Conservation (phyloP, 2,113 vertebrate species). For the Embiotoca jacksoni region DNA sequence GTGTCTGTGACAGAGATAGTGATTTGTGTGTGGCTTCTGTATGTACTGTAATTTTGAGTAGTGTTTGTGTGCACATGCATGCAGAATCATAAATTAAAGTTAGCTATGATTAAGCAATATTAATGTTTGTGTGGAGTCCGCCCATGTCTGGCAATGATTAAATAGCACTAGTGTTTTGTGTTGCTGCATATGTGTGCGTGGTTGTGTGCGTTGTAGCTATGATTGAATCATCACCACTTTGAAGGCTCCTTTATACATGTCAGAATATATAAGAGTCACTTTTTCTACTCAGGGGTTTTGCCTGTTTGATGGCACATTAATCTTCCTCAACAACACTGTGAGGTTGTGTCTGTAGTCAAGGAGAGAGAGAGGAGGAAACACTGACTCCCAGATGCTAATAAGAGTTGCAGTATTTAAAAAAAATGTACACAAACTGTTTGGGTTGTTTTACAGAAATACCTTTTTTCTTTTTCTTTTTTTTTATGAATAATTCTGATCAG, state of each 20-base stretch:
- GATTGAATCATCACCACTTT: constrained; percentile 57
- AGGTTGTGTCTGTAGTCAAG: background rate
- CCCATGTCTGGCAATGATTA: constrained; percentile 10
- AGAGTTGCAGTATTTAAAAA: background rate
- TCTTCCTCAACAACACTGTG: constrained; percentile 34
- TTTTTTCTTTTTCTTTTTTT: too few species aligned
- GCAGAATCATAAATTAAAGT: background rate
- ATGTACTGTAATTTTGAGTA: background rate
- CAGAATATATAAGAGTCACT: constrained; percentile 69
- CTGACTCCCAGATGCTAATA: background rate
- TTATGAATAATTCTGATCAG: too few species aligned
- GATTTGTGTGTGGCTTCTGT: background rate
- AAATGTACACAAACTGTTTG: background rate
- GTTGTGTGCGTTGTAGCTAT: constrained; percentile 16
- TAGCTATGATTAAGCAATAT: background rate
- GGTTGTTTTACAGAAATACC: too few species aligned
- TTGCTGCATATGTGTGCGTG: background rate
- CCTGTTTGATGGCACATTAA: constrained; percentile 52
- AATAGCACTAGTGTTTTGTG: constrained; percentile 8
- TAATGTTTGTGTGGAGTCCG: background rate
- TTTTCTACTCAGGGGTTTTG: constrained; percentile 47
- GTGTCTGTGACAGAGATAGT: background rate
- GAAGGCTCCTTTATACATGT: constrained; percentile 68
- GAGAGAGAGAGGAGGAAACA: background rate
- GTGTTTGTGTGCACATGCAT: background rate